Evolutionary conservation across 2,797 vertebrate genomes (phyloP).

Genomic region (Siniperca undulata): DNA sequence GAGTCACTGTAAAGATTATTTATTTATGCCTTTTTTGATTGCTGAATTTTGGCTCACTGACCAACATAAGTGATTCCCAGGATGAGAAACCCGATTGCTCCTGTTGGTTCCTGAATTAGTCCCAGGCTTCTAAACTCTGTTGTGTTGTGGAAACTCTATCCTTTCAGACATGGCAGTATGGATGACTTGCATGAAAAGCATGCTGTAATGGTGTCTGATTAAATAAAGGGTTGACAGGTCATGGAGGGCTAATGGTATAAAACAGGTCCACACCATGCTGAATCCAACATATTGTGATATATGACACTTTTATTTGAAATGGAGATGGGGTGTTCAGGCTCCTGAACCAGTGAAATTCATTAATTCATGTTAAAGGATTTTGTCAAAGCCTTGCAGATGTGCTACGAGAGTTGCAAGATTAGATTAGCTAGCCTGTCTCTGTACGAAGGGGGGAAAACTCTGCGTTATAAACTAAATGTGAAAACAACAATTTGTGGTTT

Average conservation of each 20-base stretch:
- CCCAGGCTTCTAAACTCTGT: constrained; percentile 10
- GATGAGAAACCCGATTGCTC: constrained; percentile 25
- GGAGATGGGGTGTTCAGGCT: background rate
- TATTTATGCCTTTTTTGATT: background rate
- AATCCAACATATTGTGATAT: background rate
- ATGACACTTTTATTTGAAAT: background rate
- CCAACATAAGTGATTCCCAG: background rate
- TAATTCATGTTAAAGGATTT: background rate
- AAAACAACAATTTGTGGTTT: background rate
- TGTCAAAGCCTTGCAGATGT: background rate
- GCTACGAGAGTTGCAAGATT: background rate
- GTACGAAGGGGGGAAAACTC: background rate
- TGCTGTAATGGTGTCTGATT: constrained; percentile 52
- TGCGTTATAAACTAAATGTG: background rate
- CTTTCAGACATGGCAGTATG: constrained; percentile 37
- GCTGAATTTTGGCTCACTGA: background rate
- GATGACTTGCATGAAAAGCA: constrained; percentile 70
- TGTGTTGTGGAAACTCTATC: constrained; percentile 73
- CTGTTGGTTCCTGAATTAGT: constrained; percentile 3
- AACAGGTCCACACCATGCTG: background rate
- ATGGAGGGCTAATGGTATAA: constrained; percentile 3
- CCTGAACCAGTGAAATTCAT: background rate
- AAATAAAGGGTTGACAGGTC: constrained; percentile 4
- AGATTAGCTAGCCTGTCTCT: background rate
- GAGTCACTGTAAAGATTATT: constrained; percentile 9